phyloP scores from a whole-genome alignment of 2,888 invertebrate genomes.

The Physocephala rufipes region DNA sequence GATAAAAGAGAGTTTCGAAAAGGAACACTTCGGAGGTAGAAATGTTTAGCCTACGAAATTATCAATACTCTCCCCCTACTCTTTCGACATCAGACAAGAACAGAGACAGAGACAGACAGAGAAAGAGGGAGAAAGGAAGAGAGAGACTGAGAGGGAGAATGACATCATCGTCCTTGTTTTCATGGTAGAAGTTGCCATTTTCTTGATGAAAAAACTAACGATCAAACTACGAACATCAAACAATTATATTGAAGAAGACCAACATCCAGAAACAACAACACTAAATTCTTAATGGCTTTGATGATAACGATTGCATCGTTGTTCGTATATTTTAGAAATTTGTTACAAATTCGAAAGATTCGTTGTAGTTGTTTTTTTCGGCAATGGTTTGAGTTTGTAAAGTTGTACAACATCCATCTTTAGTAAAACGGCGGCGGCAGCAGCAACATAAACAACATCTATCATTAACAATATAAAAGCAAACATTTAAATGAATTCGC shows the following conservation, averaged over 20 bases:
- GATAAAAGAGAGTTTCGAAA: slow-evolving; percentile 26
- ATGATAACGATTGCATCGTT: slow-evolving; percentile 27
- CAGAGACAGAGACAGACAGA: too few species aligned
- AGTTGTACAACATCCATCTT: slow-evolving; percentile 14
- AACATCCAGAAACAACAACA: neutral
- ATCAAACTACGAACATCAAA: neutral
- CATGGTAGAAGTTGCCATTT: slow-evolving; percentile 19
- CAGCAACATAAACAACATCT: too few species aligned
- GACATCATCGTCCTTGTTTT: slow-evolving; percentile 18
- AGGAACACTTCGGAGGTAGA: neutral
- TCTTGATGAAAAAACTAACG: neutral
- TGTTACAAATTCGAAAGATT: too few species aligned
- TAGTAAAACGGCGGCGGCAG: neutral
- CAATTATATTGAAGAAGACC: neutral
- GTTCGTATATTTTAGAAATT: slow-evolving; percentile 10
- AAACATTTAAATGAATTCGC: too few species aligned
- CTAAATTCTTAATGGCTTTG: slow-evolving; percentile 33
- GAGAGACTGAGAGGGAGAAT: too few species aligned
- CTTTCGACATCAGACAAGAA: neutral
- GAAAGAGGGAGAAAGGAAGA: too few species aligned
- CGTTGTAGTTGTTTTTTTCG: slow-evolving; percentile 1
- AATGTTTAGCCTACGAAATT: slow-evolving; percentile 18
- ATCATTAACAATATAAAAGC: too few species aligned
- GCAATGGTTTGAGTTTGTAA: neutral
- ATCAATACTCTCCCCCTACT: neutral